phyloP scores from a whole-genome alignment of 2,797 vertebrate genomes.

The Paratrypauchen microcephalus region DNA sequence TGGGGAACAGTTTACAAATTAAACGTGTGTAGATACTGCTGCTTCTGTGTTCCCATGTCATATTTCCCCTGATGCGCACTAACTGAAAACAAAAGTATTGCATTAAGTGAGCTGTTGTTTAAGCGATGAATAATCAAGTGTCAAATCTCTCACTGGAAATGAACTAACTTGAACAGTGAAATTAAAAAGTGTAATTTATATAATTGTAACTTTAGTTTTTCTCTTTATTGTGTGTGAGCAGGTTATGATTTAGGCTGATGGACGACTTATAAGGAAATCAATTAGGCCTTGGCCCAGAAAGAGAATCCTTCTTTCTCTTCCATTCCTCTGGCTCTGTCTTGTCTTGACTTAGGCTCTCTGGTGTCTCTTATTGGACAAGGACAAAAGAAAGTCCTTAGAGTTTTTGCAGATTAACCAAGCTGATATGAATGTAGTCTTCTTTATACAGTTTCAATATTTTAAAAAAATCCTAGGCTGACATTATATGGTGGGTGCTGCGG shows the following conservation, averaged over 20 bases:
- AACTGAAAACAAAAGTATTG: conserved; percentile 65
- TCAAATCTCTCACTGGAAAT: conserved; percentile 46
- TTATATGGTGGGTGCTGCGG: conserved; percentile 16
- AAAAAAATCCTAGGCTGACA: conserved; percentile 9
- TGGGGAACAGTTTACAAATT: conserved; percentile 58
- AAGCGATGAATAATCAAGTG: conserved; percentile 63
- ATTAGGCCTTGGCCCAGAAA: conserved; percentile 95
- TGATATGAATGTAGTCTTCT: not conserved
- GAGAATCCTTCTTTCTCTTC: conserved; percentile 74
- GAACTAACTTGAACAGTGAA: conserved; percentile 54
- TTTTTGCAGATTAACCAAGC: conserved; percentile 32
- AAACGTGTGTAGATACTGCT: conserved; percentile 62
- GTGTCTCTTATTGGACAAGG: conserved; percentile 60
- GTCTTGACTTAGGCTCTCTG: conserved; percentile 52
- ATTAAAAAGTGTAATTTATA: conserved; percentile 47
- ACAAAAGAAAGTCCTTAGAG: conserved; percentile 52
- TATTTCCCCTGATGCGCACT: conserved; percentile 62
- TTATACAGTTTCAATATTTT: not conserved
- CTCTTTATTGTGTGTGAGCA: conserved; percentile 64
- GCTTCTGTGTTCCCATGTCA: conserved; percentile 41
- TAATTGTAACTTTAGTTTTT: conserved; percentile 37
- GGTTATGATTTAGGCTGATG: conserved; percentile 79
- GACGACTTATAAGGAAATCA: conserved; percentile 87
- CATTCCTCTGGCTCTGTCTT: conserved; percentile 71
- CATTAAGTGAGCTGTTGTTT: conserved; percentile 65